Evolutionary conservation across 2,888 invertebrate genomes (phyloP).

Genomic region (Ctenicera cuprea): DNA sequence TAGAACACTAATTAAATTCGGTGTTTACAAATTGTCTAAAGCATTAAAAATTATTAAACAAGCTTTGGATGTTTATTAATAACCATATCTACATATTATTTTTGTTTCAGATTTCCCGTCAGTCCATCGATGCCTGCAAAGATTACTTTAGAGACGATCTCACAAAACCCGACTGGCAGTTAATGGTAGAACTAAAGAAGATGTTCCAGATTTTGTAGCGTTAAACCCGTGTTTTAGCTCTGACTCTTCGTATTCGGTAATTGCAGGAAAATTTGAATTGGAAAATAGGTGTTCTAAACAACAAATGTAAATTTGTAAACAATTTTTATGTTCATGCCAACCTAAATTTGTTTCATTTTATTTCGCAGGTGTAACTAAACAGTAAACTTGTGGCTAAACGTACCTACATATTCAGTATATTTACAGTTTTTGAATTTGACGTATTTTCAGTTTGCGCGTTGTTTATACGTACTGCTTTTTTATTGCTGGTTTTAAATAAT

Average conservation of each 20-base stretch:
- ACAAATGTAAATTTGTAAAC: conserved; percentile 7
- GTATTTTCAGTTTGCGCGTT: conserved; percentile 10
- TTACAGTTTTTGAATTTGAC: conserved; percentile 1
- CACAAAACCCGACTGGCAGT: conserved; percentile 96
- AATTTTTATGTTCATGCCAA: background rate
- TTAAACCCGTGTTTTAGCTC: background rate
- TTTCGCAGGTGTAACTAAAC: background rate
- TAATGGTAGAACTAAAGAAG: conserved; percentile 99
- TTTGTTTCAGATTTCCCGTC: conserved; percentile 92
- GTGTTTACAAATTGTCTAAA: too few species aligned
- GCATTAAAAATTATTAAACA: too few species aligned
- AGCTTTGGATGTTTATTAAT: too few species aligned
- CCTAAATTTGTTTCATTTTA: background rate
- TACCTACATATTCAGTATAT: background rate
- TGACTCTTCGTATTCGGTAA: conserved; percentile 7
- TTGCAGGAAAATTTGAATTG: conserved; percentile 15
- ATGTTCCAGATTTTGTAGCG: conserved; percentile 93
- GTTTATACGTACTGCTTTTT: conserved; percentile 33
- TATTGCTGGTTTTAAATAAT: conserved; percentile 17
- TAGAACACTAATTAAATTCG: too few species aligned
- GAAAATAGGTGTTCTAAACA: conserved; percentile 18
- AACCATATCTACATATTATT: too few species aligned
- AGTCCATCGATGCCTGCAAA: conserved; percentile 99
- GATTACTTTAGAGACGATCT: conserved; percentile 99
- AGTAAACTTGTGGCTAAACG: background rate